Percentiles rank a stretch among this genome's conserved stretches.
These are phyloP conservation scores for Willisornis vidua DNA, from an alignment of 2,113 vertebrate genomes.

Conservation along the genomic window DNA sequence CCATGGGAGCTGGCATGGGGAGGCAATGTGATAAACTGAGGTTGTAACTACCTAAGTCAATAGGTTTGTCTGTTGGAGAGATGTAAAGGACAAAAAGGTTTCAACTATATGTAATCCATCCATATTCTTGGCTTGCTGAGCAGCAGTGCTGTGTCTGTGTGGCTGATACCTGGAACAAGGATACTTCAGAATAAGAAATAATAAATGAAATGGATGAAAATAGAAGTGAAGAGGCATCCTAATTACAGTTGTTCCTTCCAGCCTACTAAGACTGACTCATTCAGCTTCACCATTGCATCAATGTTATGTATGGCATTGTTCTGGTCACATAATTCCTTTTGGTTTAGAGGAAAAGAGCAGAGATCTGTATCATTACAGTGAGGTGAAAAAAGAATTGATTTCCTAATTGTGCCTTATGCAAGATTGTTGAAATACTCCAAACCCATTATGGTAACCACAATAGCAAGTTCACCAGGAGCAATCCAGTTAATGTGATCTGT, in stretches of 20 bases:
- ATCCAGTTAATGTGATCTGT: neutral
- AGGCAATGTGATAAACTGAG: neutral
- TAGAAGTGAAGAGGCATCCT: neutral
- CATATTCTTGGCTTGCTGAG: neutral
- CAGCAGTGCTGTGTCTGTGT: neutral
- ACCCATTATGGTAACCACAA: neutral
- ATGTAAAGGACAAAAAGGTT: neutral
- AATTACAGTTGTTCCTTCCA: neutral
- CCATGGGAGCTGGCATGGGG: fast-evolving
- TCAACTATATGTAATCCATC: neutral
- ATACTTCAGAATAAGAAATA: neutral
- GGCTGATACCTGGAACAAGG: neutral
- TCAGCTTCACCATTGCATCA: neutral
- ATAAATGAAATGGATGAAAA: neutral
- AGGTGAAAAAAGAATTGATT: neutral
- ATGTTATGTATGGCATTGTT: neutral
- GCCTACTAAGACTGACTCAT: neutral
- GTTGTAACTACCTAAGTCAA: neutral
- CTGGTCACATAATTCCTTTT: neutral
- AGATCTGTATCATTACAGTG: neutral
- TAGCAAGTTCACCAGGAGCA: fast-evolving
- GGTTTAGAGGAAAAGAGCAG: neutral
- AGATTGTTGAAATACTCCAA: neutral
- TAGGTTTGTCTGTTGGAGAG: neutral
- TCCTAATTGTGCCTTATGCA: neutral